phyloP scores from a whole-genome alignment of 2,888 invertebrate genomes.

The Ferrisia virgata region DNA sequence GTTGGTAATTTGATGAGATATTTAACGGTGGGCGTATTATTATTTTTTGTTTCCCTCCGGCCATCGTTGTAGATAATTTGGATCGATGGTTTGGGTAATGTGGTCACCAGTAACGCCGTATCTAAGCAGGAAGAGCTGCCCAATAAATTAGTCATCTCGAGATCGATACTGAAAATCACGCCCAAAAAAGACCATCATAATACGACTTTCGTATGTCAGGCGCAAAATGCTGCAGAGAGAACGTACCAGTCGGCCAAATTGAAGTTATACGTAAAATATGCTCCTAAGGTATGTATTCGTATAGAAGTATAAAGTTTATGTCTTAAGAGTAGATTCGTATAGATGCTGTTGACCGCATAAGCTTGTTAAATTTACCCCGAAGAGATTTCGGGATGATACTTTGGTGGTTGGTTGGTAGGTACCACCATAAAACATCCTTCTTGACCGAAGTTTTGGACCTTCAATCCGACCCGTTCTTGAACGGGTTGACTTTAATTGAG shows the following conservation, averaged over 20 bases:
- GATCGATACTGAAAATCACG: slow-evolving; percentile 76
- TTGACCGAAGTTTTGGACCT: too few species aligned
- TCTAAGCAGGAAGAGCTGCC: slow-evolving; percentile 65
- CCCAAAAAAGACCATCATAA: slow-evolving; percentile 87
- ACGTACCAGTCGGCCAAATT: slow-evolving; percentile 66
- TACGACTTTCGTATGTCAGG: slow-evolving; percentile 87
- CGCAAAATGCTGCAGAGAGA: slow-evolving; percentile 86
- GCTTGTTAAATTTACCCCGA: too few species aligned
- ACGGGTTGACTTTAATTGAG: too few species aligned
- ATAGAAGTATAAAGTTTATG: too few species aligned
- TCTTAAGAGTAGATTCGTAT: too few species aligned
- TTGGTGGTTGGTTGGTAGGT: too few species aligned
- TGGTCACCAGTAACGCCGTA: slow-evolving; percentile 72
- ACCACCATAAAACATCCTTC: too few species aligned
- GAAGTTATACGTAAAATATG: slow-evolving; percentile 84
- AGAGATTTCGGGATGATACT: too few species aligned
- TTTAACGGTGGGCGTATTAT: not conserved
- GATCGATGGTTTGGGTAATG: slow-evolving; percentile 85
- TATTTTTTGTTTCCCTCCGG: not conserved
- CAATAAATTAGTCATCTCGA: slow-evolving; percentile 77
- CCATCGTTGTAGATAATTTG: slow-evolving; percentile 76
- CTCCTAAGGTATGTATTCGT: slow-evolving; percentile 66
- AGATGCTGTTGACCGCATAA: too few species aligned
- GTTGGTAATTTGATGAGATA: not conserved
- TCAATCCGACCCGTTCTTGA: too few species aligned